Conservation (phyloP, 2,797 vertebrate species). For the Psittacula echo region DNA sequence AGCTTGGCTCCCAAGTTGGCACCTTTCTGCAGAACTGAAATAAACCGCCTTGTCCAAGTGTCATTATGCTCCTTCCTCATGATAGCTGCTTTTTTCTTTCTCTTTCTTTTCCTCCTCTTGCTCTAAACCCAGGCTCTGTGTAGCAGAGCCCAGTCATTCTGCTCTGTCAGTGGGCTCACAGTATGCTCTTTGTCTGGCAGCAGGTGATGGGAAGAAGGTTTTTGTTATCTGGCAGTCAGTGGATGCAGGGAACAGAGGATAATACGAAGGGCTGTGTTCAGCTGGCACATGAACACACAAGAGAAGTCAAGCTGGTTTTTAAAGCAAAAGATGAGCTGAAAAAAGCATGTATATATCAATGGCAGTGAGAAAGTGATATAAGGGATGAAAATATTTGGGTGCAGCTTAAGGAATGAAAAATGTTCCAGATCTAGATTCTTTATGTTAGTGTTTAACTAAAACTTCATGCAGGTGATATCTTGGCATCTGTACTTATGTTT, state of each 20-base stretch:
- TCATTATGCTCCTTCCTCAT: not conserved
- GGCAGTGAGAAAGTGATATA: not conserved
- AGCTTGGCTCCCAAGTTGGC: not conserved
- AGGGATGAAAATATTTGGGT: not conserved
- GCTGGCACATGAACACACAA: not conserved
- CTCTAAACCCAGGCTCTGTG: not conserved
- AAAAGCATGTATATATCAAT: accelerated
- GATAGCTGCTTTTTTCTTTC: too few species aligned
- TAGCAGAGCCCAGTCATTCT: accelerated
- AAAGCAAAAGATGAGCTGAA: not conserved
- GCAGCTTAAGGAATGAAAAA: not conserved
- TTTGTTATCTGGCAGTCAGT: not conserved
- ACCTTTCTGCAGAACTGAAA: not conserved
- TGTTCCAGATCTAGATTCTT: not conserved
- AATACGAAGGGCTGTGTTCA: not conserved
- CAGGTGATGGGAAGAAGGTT: not conserved
- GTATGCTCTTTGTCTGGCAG: not conserved
- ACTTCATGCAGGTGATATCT: not conserved
- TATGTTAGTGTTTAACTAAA: not conserved
- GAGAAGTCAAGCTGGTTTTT: not conserved
- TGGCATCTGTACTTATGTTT: not conserved
- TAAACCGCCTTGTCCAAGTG: not conserved
- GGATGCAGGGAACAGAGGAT: not conserved
- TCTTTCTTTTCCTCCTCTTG: not conserved
- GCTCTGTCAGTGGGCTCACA: not conserved